Base-by-base conservation (phyloP, 2,888 invertebrate genomes). In the Tetragnatha montana region DNA sequence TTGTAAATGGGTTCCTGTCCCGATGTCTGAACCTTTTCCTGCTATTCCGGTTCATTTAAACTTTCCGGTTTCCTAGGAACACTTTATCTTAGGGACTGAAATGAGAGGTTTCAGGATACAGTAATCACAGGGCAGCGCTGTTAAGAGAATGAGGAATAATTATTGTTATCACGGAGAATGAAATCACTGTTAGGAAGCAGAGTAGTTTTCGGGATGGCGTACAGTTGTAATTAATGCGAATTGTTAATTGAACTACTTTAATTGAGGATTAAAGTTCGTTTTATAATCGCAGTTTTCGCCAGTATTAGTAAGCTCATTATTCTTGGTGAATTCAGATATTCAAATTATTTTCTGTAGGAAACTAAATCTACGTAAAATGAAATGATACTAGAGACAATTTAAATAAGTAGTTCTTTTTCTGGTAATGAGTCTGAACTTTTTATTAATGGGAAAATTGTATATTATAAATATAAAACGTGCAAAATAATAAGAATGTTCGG, bases 21-120 rank as follows among this genome's bases (percentile, higher is more conserved):
- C 22, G 35, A 73, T 73, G 21, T 73, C 22, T 8, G 73, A 73
- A 73, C 22, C 73, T 73, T 73, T 73, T 73, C 35, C 22, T 35
- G 21, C 22, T 21, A 21, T 73, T 73, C 35, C 21, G 22, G 73
- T 35, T 73, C 35, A 21, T 22, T 73, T 73, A 22, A 73, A 73
- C 73, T 73, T 21, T 22, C 22, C 73, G 22, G 21, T 73, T 73
- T 22, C 73, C 73, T 60, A 17, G 8, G 60, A 4, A 60, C 12
- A 12, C 14, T 17, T 60, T 60, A 60, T 60, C 60, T 60, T 60
- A 60, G 60, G 12, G 17, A 17, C 60, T 17, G 60, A 60, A 60
- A 60, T 60, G 60, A 60, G 60, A 60, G 60, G 60, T 60, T 60
- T 60, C 60, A 60, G 60, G 60, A 60, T 60, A 17, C 60, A 60